Conservation (phyloP, 1,140 invertebrate species). For the Argopecten irradians region DNA sequence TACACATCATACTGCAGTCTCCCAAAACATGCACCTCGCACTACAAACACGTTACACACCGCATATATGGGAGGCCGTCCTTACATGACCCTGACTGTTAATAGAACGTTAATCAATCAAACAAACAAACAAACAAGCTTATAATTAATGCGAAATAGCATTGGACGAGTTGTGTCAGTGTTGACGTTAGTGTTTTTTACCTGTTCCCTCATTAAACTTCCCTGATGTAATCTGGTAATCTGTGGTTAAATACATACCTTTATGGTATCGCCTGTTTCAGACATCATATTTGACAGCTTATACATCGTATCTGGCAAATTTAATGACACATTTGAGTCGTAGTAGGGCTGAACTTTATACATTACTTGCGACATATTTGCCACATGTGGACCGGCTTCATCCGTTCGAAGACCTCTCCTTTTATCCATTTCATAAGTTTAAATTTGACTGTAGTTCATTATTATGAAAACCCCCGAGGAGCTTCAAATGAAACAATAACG, state of each 20-base stretch:
- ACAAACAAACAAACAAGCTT: too few relatives aligned
- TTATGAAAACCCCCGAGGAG: neutral
- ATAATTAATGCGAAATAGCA: too few relatives aligned
- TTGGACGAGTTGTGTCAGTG: too few relatives aligned
- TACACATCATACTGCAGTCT: too few relatives aligned
- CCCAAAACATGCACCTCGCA: too few relatives aligned
- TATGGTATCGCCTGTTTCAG: neutral
- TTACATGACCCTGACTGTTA: too few relatives aligned
- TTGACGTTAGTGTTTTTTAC: too few relatives aligned
- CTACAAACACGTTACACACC: too few relatives aligned
- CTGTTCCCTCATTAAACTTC: too few relatives aligned
- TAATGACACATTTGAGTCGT: constrained; percentile 38
- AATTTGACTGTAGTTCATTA: neutral
- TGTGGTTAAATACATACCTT: neutral
- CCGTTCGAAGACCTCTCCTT: neutral
- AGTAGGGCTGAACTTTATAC: constrained; percentile 57
- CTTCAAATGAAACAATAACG: constrained; percentile 27
- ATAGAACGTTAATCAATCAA: too few relatives aligned
- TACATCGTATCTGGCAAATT: constrained; percentile 56
- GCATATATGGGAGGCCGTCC: too few relatives aligned
- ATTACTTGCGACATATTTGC: constrained; percentile 40
- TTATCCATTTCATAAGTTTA: neutral
- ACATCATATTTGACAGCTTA: constrained; percentile 42
- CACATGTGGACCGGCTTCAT: neutral
- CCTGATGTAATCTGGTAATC: too few relatives aligned